Percentiles rank a stretch among this genome's conserved stretches.
Evolutionary conservation across 2,797 vertebrate genomes (phyloP).

Genomic region (Coracias cyanogaster): DNA sequence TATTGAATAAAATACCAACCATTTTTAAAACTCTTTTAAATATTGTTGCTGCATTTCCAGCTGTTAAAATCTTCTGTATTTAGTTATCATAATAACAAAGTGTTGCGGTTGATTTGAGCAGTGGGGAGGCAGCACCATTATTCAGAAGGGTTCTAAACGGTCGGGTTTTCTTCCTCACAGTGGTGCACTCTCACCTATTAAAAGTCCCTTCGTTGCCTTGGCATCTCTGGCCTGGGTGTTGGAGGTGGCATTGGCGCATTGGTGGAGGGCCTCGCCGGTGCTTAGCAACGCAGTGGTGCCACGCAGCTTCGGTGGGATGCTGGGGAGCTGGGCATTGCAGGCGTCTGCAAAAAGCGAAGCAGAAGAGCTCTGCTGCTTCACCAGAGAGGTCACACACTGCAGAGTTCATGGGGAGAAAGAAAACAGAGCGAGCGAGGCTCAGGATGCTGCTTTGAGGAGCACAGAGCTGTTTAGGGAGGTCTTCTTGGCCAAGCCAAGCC

Average conservation of each 20-base stretch:
- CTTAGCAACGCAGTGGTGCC: not conserved
- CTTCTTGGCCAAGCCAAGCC: rapidly evolving
- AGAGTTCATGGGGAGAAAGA: not conserved
- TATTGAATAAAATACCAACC: constrained; percentile 67
- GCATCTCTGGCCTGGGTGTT: constrained; percentile 28
- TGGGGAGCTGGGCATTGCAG: rapidly evolving
- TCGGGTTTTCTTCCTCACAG: constrained; percentile 57
- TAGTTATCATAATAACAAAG: constrained; percentile 79
- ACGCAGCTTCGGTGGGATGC: not conserved
- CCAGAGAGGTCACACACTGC: rapidly evolving
- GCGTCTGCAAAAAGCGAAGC: not conserved
- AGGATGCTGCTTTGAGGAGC: rapidly evolving
- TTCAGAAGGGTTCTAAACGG: constrained; percentile 68
- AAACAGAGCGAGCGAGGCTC: rapidly evolving
- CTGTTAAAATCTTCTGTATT: constrained; percentile 79
- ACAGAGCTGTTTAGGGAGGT: rapidly evolving
- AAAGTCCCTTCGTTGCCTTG: constrained; percentile 56
- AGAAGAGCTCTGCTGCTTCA: not conserved
- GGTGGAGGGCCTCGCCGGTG: not conserved
- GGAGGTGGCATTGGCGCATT: not conserved
- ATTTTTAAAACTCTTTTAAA: constrained; percentile 74
- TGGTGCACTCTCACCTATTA: constrained; percentile 53
- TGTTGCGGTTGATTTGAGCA: constrained; percentile 78
- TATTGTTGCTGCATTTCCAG: constrained; percentile 79
- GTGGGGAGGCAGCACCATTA: constrained; percentile 71